Conservation (phyloP, 2,888 invertebrate genomes). For the Rhimphoctona megacephalus region DNA sequence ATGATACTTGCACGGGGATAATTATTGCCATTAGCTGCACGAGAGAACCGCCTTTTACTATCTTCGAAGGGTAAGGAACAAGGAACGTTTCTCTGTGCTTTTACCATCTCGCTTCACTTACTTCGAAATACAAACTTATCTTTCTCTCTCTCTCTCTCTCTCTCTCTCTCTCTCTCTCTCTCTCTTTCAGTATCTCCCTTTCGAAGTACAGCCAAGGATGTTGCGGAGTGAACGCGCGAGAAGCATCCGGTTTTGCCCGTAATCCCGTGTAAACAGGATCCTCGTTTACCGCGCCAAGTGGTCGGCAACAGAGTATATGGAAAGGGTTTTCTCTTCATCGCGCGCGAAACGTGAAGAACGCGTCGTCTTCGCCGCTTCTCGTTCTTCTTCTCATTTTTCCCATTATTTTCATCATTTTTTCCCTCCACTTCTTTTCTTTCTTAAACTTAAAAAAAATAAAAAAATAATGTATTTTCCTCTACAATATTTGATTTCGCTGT, state of each 20-base stretch:
- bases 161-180: neutral
- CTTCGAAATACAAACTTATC: slow-evolving; percentile 14
- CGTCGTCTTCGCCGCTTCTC: slow-evolving; percentile 33
- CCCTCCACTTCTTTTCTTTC: slow-evolving; percentile 5
- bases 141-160: slow-evolving; percentile 12
- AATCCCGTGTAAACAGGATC: slow-evolving; percentile 79
- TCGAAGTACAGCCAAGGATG: slow-evolving; percentile 56
- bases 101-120: slow-evolving; percentile 46
- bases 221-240: slow-evolving; percentile 69
- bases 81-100: slow-evolving; percentile 43
- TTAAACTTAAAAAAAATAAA: neutral
- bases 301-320: slow-evolving; percentile 72
- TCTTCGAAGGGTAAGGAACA: slow-evolving; percentile 70
- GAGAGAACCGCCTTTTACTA: slow-evolving; percentile 77
- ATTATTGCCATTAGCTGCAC: slow-evolving; percentile 82
- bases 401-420: slow-evolving; percentile 34
- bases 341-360: slow-evolving; percentile 45
- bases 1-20: slow-evolving; percentile 71
- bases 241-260: slow-evolving; percentile 76
- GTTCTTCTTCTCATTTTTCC: slow-evolving; percentile 25
- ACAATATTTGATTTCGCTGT: too few relatives aligned
- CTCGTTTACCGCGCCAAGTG: slow-evolving; percentile 76
- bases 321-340: slow-evolving; percentile 63
- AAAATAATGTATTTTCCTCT: neutral
- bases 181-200: slow-evolving; percentile 1